Evolutionary conservation across 2,113 vertebrate species (phyloP), one percentile per base, ranked within the genome.

Genomic region (Hipposideros armiger): DNA sequence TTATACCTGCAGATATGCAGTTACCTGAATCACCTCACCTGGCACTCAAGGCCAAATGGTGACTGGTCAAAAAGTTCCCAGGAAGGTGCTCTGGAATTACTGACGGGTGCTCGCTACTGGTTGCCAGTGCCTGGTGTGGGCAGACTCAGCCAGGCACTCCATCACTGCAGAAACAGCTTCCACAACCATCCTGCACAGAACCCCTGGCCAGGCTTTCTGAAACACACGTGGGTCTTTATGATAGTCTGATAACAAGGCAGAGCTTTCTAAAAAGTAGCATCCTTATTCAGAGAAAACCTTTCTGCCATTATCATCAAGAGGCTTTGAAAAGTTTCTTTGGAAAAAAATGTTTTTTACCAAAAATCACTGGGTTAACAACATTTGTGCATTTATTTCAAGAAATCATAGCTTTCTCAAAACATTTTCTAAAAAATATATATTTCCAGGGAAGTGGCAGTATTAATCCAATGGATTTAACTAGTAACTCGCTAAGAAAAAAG

Each of bases 381-480:
- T 66, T 28, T 76, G 17, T 56, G 70, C 24, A 60, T 95, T 90
- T 36, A 78, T 64, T 90, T 96, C 19, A 60, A 93, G 64, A 96
- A 95, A 90, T 90, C 74, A 81, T 36, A 95, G 58, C 52, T 87
- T 76, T 87, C 92, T 52, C 86, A 83, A 95, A 89, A 86, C 17
- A 87, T 92, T 81, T 94, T 88, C 83, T 84, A 16, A 73, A 58
- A 84, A 66, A 81, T 72, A 19, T n/a, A 32, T 67, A 64, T 87
- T 67, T 77, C 52, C 47, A 87, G 69, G 28, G 80, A 95, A 95
- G 32, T 45, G 36, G 82, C 60, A 56, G 42, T 90, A 95, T 77
- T 96, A 95, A 96, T 52, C 5, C 42, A 95, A 80, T 84, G 69
- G 87, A 91, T 60, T 40, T 42, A 80, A 67, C 73, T 60, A 86